phyloP scores from a whole-genome alignment of 2,113 vertebrate genomes.

The Oreotragus oreotragus region DNA sequence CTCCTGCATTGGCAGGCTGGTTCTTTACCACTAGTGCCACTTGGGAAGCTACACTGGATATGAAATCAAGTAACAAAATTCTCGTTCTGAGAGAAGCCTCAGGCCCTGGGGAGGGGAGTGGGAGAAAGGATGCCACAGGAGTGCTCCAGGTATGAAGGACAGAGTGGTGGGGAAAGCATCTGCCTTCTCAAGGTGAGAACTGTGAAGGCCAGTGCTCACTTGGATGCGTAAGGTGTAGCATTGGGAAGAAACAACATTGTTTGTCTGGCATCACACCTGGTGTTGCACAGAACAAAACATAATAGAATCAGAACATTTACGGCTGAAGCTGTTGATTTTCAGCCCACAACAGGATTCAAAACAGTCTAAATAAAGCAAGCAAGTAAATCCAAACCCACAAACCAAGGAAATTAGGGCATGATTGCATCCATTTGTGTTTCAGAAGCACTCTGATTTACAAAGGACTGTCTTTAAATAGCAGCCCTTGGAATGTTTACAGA shows the following conservation, averaged over 20 bases:
- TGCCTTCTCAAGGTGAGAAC: neutral
- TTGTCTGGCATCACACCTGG: neutral
- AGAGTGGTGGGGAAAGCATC: neutral
- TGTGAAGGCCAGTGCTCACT: neutral
- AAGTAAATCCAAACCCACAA: slow-evolving; percentile 4
- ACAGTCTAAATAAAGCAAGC: slow-evolving; percentile 31
- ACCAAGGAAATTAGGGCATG: neutral
- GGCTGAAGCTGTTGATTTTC: neutral
- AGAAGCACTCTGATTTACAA: slow-evolving; percentile 26
- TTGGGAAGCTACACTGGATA: neutral
- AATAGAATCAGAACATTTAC: neutral
- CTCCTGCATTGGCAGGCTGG: neutral
- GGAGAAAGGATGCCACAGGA: neutral
- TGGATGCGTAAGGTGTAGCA: neutral
- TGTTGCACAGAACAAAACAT: neutral
- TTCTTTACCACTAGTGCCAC: neutral
- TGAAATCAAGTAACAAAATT: neutral
- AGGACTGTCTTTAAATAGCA: slow-evolving; percentile 21
- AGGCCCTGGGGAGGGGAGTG: neutral
- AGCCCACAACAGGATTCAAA: neutral
- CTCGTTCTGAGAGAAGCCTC: neutral
- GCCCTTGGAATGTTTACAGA: neutral
- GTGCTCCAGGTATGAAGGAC: neutral
- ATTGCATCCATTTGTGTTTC: neutral
- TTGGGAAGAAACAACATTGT: neutral